Evolutionary conservation across 2,888 invertebrate genomes (phyloP).

Genomic region (Lepidochrysops patricia): DNA sequence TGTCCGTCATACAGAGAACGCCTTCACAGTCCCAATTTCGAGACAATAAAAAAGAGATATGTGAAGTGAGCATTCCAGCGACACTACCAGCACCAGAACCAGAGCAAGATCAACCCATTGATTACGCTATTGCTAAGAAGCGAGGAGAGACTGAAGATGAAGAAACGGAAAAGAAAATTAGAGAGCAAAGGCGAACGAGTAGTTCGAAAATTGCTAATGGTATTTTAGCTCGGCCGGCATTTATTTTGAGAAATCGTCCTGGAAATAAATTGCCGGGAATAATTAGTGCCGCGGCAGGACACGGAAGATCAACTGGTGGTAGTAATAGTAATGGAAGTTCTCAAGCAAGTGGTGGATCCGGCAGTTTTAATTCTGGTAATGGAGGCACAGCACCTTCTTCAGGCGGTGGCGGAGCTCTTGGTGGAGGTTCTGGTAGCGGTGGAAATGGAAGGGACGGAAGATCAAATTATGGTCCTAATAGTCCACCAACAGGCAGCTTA

Average conservation of each 20-base stretch:
- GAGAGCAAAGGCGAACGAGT: constrained; percentile 80
- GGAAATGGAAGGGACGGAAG: constrained; percentile 86
- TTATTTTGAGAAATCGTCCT: constrained; percentile 72
- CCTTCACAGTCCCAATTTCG: constrained; percentile 74
- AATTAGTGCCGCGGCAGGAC: constrained; percentile 84
- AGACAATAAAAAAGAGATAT: constrained; percentile 59
- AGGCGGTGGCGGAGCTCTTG: constrained; percentile 76
- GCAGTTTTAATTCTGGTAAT: constrained; percentile 71
- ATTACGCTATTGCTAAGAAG: constrained; percentile 90
- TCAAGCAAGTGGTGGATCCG: constrained; percentile 64
- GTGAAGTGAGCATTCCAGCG: constrained; percentile 68
- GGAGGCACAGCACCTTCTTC: constrained; percentile 74
- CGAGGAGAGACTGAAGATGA: constrained; percentile 80
- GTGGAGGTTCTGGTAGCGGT: constrained; percentile 84
- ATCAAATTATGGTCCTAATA: constrained; percentile 90
- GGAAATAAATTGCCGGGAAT: constrained; percentile 78
- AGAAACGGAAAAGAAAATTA: constrained; percentile 78
- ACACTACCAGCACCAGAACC: constrained; percentile 74
- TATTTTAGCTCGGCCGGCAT: constrained; percentile 65
- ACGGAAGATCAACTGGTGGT: constrained; percentile 80
- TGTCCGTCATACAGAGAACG: constrained; percentile 89
- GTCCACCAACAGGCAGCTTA: constrained; percentile 88
- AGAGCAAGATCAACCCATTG: constrained; percentile 90
- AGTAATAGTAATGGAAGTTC: constrained; percentile 69
- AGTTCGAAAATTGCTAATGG: constrained; percentile 78